Evolutionary conservation across 2,888 invertebrate species (phyloP), one percentile per base, ranked within the genome.

Genomic region (Xylocampa areola): DNA sequence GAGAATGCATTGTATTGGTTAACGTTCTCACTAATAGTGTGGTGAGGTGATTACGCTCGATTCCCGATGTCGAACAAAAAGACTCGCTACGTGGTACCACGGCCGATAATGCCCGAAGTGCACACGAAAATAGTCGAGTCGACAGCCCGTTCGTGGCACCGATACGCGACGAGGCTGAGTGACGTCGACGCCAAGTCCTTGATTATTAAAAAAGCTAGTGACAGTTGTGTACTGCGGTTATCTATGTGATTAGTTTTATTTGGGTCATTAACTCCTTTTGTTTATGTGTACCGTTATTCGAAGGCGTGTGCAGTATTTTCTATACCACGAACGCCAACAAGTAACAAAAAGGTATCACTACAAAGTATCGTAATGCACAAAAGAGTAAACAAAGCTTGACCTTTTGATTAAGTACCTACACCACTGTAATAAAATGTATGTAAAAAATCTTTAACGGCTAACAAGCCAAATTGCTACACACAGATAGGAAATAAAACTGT

Each of bases 141-240:
- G 81, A 79, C 70, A 43, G 65, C 45, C 70, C 55, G 66, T 47
- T 82, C 84, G 81, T 84, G 85, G 82, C 88, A 86, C 81, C 84
- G 81, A 86, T 85, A 82, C 72, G 73, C 76, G 74, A 66, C 77
- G 77, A 81, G 79, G 78, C 80, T 76, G 73, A 60, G 55, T 82
- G 82, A 81, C 81, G 79, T 74, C 62, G 73, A 44, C 64, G 68
- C 66, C 68, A 68, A 79, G 84, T 85, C 84, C 87, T 86, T 85
- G 82, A 80, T 84, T 85, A 84, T 86, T 82, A 81, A 85, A 86
- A 70, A 85, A 79, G 74, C 77, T 77, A 80, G 77, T 80, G 81
- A 82, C 82, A 84, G 77, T 77, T 81, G 74, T 73, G 75, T 75
- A 69, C 72, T 72, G 72, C 67, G 72, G 77, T 73, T 68, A 75